A percentile compares a stretch with the other conserved stretches of the same genome.
Evolutionary conservation across 2,888 invertebrate species (phyloP).

Genomic region (Troilus luridus): DNA sequence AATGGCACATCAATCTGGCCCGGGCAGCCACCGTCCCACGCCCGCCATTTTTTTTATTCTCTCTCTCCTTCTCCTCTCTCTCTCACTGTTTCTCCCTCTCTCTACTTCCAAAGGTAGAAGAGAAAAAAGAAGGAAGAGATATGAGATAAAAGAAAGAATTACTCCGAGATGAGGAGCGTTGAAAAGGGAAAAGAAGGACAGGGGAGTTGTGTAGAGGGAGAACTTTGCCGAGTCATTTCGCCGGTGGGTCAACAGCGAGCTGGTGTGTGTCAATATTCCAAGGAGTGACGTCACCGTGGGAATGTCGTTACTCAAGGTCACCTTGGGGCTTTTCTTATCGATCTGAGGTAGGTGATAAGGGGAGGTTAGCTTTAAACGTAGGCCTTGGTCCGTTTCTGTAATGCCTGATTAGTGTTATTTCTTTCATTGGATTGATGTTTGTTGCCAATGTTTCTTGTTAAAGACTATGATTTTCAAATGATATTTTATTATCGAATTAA

Average conservation of each 20-base stretch:
- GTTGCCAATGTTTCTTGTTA: no score
- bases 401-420: not conserved
- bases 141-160: slow-evolving; percentile 51
- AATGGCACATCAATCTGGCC: slow-evolving; percentile 54
- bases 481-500: no score
- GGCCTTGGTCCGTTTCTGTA: not conserved
- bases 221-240: slow-evolving; percentile 49
- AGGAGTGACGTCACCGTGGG: slow-evolving; percentile 34
- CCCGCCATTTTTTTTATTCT: slow-evolving; percentile 50
- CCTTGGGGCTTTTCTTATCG: not conserved
- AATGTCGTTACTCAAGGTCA: slow-evolving; percentile 46
- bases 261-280: slow-evolving; percentile 53
- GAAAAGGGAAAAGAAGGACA: not conserved
- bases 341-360: slow-evolving; percentile 8
- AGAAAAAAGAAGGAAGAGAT: slow-evolving; percentile 22
- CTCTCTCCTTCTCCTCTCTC: not conserved
- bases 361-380: not conserved
- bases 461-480: no score
- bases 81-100: not conserved
- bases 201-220: slow-evolving; percentile 22
- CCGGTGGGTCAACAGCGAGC: slow-evolving; percentile 35
- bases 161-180: slow-evolving; percentile 24
- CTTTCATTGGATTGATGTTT: not conserved
- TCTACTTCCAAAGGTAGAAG: slow-evolving; percentile 27
- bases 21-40: slow-evolving; percentile 53